Base-by-base conservation (phyloP, 2,797 vertebrate genomes). In the Microctenopoma stevenorrisi region DNA sequence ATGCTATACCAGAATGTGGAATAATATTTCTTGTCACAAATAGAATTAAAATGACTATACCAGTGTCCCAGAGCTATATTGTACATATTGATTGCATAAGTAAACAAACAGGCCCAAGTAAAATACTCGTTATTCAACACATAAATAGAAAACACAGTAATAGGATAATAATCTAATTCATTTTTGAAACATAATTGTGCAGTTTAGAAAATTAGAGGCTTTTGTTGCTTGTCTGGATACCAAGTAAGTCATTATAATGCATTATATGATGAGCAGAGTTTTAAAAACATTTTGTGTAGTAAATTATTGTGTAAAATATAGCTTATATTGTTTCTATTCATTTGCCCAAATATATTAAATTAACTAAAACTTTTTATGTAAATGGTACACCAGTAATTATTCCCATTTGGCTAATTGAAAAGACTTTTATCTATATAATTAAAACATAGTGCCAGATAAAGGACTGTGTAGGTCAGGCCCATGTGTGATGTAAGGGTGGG, bases 401-500 rank as follows among this genome's bases (percentile, higher is more conserved):
- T 30, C 6, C 11, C 4, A 26, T 1, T 37, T 2, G 11, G 22
- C 1, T 33, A 33, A 3, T 54, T 52, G 33, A 25, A 13, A 14
- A 40, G 33, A 35, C 33, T 35, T 35, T 35, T 35, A 8, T 35
- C 7, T 35, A 35, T 35, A 35, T 35, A 22, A 22, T 35, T 35
- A 35, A 35, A 11, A 11, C 12, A 7, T 49, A 42, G 52, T 28
- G 9, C 1, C 2, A 43, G 53, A n/a, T 0, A 11, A n/a, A 44
- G 10, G 28, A 0, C 37, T n/a, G 7, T 44, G 22, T 18, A 58
- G 30, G 8, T 51, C 14, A 50, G 43, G 38, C 8, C 51, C 26
- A 8, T 49, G 26, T 49, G 5, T 79, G 75, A 56, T 76, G 77
- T 5, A 42, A 72, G 11, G 7, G 13, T 25, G 4, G 37, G 44